Evolutionary conservation across 92 coral and sea anemone genomes (phyloP), one percentile per base, ranked within the genome.

Genomic region (Micromussa lordhowensis): DNA sequence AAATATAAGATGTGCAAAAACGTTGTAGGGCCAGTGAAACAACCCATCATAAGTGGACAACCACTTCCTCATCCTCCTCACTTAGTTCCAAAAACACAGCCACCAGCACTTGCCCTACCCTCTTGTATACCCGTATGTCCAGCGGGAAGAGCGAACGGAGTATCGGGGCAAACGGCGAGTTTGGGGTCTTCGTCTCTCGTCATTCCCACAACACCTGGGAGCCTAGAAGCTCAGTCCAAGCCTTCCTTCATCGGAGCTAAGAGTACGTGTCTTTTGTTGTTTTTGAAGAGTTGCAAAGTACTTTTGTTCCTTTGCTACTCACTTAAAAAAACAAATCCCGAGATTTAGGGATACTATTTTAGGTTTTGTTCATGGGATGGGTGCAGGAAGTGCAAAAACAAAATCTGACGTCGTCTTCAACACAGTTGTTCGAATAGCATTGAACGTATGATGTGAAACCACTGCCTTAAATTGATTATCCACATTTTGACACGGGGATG

Each of bases 1-100:
- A 81, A 63, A 54, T 73, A 48, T 3, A 30, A 0, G 48, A 49
- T 80, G 48, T 93, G 96, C 26, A 91, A 85, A 72, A 88, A 90
- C 13, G 94, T 87, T 3, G 44, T 91, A 10, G 88, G 84, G 31
- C 85, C 83, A 35, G 72, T 79, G 16, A 26, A 38, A 21, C 21
- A 22, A 0, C 92, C 88, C 5, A n/a, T 28, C 22, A 91, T 93
- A 29, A 77, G 48, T 66, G 96, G 96, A 13, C 89, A 90, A 55
- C 90, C 79, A 0, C 70, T 80, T 49, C 90, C 90, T 6, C 89
- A 66, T 44, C 84, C 89, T 11, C 51, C 83, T 32, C 75, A 30
- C 5, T 58, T 86, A 19, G 26, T 86, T 77, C 77, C 77, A 32
- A 0, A 22, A 2, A 66, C 30, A 9, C 82, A 83, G 26, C 15